Evolutionary conservation across 2,113 vertebrate genomes (phyloP).

Genomic region (Scatophagus argus): DNA sequence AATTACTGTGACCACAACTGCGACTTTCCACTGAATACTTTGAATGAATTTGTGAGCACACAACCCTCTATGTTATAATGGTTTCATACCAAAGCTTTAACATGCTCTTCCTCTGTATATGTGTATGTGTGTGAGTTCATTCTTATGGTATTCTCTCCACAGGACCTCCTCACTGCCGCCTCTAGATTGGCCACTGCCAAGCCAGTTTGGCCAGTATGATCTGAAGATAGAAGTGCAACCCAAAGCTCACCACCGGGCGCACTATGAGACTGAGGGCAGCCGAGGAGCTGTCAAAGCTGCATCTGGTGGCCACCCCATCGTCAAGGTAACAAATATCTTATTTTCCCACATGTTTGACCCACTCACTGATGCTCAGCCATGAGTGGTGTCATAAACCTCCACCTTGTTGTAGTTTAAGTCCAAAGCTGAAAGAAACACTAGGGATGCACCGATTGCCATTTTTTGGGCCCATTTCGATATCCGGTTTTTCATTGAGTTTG

Average conservation of each 20-base stretch:
- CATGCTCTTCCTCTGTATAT: slow-evolving; percentile 21
- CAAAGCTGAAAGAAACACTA: background rate
- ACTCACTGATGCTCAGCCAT: background rate
- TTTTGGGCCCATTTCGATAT: too few relatives aligned
- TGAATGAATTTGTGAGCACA: background rate
- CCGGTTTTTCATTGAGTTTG: too few relatives aligned
- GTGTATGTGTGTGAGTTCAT: slow-evolving; percentile 31
- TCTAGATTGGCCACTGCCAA: slow-evolving; percentile 96
- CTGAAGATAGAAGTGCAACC: slow-evolving; percentile 98
- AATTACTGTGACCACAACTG: slow-evolving; percentile 7
- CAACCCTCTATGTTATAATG: background rate
- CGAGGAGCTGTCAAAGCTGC: slow-evolving; percentile 96
- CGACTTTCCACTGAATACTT: background rate
- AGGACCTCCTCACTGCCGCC: slow-evolving; percentile 98
- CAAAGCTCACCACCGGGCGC: slow-evolving; percentile 98
- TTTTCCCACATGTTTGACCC: background rate
- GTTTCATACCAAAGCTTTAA: slow-evolving; percentile 29
- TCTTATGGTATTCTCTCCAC: slow-evolving; percentile 73
- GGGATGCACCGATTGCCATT: too few relatives aligned
- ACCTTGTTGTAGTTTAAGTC: background rate
- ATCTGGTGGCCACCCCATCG: slow-evolving; percentile 95
- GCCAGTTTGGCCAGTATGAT: slow-evolving; percentile 95
- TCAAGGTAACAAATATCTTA: slow-evolving; percentile 90
- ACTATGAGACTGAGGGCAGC: slow-evolving; percentile 99
- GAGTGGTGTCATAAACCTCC: background rate